A percentile compares a stretch with the other conserved stretches of the same genome.
Conservation (phyloP, 1,140 invertebrate species). For the Brachionus rubens region DNA sequence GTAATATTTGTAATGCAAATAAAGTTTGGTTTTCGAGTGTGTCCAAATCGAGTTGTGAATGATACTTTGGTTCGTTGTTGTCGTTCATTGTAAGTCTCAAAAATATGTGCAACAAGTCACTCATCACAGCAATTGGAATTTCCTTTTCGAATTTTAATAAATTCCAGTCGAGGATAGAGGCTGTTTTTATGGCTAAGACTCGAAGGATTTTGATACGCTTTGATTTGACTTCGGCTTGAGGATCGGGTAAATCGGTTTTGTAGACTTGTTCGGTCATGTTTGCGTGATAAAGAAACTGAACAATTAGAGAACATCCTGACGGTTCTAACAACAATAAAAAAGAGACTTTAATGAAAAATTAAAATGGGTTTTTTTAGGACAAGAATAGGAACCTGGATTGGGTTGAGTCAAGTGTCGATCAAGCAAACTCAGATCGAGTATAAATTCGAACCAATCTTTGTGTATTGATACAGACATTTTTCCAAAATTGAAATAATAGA, state of each 20-base stretch:
- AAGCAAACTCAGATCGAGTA: slow-evolving; percentile 2
- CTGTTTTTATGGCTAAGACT: slow-evolving; percentile 26
- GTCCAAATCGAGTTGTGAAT: slow-evolving; percentile 35
- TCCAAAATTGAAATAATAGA: neutral
- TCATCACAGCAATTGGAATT: slow-evolving; percentile 45
- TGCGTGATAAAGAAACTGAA: slow-evolving; percentile 43
- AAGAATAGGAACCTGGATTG: neutral
- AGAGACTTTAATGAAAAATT: no score
- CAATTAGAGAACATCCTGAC: slow-evolving; percentile 31
- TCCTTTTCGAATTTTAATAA: slow-evolving; percentile 41
- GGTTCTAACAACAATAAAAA: neutral
- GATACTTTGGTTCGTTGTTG: slow-evolving; percentile 10
- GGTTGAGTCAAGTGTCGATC: slow-evolving; percentile 5
- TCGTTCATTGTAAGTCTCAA: slow-evolving; percentile 13
- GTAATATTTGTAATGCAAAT: slow-evolving; percentile 40
- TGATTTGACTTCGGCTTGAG: slow-evolving; percentile 1
- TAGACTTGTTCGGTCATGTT: slow-evolving; percentile 42
- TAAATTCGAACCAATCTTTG: slow-evolving; percentile 46
- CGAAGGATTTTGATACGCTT: slow-evolving; percentile 12
- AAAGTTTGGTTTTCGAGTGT: slow-evolving; percentile 23
- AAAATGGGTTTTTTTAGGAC: neutral
- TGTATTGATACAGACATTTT: neutral
- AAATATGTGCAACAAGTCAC: slow-evolving; percentile 42
- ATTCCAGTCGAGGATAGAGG: slow-evolving; percentile 24
- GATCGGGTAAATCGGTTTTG: neutral